These are phyloP conservation scores for Lottia scabra DNA, from an alignment of 2,888 invertebrate genomes.

Conservation along the genomic window DNA sequence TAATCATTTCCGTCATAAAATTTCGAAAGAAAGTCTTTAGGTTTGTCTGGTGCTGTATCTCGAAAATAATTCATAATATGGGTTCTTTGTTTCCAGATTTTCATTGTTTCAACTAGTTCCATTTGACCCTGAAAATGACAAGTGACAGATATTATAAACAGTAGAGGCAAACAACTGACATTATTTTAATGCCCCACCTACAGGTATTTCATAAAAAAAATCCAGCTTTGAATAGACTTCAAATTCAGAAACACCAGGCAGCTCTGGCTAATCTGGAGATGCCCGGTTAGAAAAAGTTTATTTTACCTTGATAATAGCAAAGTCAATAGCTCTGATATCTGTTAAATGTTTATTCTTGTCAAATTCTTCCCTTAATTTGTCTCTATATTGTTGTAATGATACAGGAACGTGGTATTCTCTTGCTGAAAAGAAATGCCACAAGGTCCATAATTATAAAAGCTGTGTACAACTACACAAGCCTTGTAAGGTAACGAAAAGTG, in stretches of 20 bases:
- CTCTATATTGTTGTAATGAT: slow-evolving; percentile 77
- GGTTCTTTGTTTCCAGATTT: slow-evolving; percentile 90
- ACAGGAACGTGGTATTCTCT: slow-evolving; percentile 87
- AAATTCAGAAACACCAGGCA: no score
- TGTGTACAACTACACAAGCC: no score
- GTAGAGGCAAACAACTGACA: no score
- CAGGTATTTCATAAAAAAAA: no score
- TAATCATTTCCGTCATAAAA: slow-evolving; percentile 79
- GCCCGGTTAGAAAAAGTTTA: no score
- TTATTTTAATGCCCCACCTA: no score
- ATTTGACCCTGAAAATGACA: slow-evolving; percentile 76
- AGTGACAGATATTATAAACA: not conserved
- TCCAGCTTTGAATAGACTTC: no score
- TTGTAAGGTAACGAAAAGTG: slow-evolving; percentile 66
- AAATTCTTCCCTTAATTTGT: slow-evolving; percentile 84
- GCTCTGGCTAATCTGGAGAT: no score
- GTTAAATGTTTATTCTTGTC: slow-evolving; percentile 80
- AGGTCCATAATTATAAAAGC: no score
- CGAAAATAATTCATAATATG: slow-evolving; percentile 90
- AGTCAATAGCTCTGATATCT: slow-evolving; percentile 90
- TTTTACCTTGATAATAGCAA: slow-evolving; percentile 89
- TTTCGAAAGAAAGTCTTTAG: slow-evolving; percentile 91
- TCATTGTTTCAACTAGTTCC: slow-evolving; percentile 89
- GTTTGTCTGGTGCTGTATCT: slow-evolving; percentile 85
- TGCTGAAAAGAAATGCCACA: slow-evolving; percentile 74